A percentile compares a stretch with the other conserved stretches of the same genome.
Evolutionary conservation across 2,888 invertebrate species (phyloP).

Genomic region (Spilosoma lubricipeda): DNA sequence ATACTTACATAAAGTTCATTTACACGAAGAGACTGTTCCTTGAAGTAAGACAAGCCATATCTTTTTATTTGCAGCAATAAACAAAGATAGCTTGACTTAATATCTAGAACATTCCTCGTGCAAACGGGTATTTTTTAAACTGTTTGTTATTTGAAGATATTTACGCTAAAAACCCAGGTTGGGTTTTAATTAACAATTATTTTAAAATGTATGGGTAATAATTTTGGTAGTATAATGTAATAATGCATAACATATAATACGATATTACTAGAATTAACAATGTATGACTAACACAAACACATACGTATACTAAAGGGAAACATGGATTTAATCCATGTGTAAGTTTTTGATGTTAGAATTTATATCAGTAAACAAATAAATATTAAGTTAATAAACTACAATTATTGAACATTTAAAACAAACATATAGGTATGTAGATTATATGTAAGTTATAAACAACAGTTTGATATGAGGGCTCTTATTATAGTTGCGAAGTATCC

Average conservation of each 20-base stretch:
- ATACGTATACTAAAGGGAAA: slow-evolving; percentile 11
- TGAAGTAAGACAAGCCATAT: not conserved
- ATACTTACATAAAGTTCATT: not conserved
- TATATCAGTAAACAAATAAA: slow-evolving; percentile 41
- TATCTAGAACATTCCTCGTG: not conserved
- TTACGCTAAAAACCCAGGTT: not conserved
- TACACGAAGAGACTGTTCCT: not conserved
- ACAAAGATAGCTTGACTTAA: not conserved
- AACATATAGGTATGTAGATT: slow-evolving; percentile 9
- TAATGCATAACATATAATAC: slow-evolving; percentile 20
- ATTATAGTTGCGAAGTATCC: too few species aligned
- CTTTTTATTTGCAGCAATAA: not conserved
- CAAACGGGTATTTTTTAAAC: not conserved
- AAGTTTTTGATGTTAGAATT: slow-evolving; percentile 36
- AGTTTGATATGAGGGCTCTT: not conserved
- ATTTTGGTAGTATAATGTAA: slow-evolving; percentile 17
- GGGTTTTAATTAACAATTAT: not conserved
- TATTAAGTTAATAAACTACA: slow-evolving; percentile 36
- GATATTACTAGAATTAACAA: slow-evolving; percentile 1
- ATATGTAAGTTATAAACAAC: not conserved
- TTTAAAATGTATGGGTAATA: not conserved
- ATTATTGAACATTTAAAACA: slow-evolving; percentile 21
- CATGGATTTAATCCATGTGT: slow-evolving; percentile 41
- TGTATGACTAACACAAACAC: slow-evolving; percentile 19
- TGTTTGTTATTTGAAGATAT: not conserved